phyloP scores from a whole-genome alignment of 2,888 invertebrate species.

The Falcaria lacertinaria region DNA sequence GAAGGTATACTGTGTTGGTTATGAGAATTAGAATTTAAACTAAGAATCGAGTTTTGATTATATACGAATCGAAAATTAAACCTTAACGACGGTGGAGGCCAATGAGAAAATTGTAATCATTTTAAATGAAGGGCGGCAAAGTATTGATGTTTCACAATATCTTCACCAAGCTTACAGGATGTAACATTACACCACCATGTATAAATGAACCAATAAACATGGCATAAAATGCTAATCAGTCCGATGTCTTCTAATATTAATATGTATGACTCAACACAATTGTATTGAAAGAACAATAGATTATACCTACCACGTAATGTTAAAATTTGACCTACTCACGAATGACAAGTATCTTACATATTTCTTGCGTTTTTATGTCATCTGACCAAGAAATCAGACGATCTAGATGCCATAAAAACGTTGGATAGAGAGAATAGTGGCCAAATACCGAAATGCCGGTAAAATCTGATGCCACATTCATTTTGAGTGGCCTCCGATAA shows the following conservation, averaged over 20 bases:
- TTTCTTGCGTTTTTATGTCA: background rate
- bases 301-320: conserved; percentile 26
- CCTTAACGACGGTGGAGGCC: background rate
- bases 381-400: too few species aligned
- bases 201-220: conserved; percentile 19
- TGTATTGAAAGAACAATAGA: conserved; percentile 43
- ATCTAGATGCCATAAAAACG: too few species aligned
- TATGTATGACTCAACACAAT: conserved; percentile 37
- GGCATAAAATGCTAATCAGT: conserved; percentile 33
- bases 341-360: background rate
- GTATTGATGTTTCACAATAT: background rate
- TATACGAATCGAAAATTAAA: too few species aligned
- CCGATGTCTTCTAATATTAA: conserved; percentile 35
- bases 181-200: conserved; percentile 3
- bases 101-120: background rate
- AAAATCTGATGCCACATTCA: too few species aligned
- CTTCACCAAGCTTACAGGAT: conserved; percentile 6
- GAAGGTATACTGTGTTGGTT: too few species aligned
- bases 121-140: background rate
- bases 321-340: conserved; percentile 23
- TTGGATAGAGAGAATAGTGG: too few species aligned
- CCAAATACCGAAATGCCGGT: too few species aligned
- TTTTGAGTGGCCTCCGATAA: too few species aligned
- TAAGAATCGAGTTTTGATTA: background rate
- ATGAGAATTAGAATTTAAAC: too few species aligned